These are phyloP conservation scores for Microcaecilia unicolor DNA, from an alignment of 2,797 vertebrate genomes.

Conservation along the genomic window DNA sequence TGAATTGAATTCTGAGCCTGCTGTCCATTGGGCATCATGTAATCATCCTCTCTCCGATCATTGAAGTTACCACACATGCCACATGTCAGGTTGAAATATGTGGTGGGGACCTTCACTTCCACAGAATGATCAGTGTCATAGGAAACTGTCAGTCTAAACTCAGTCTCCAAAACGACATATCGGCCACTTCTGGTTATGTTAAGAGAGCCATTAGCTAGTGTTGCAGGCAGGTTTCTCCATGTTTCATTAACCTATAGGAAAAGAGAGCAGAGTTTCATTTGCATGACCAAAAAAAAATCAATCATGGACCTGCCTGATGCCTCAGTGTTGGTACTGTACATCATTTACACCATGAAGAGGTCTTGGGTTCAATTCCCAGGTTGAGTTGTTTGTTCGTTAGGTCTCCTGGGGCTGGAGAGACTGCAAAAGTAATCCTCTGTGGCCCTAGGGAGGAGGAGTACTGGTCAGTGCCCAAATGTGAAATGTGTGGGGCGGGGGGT, in stretches of 20 bases:
- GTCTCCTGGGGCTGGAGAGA: too few species aligned
- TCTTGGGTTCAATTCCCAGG: too few species aligned
- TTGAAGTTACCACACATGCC: slow-evolving; percentile 70
- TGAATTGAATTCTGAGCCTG: slow-evolving; percentile 10
- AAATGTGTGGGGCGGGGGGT: too few species aligned
- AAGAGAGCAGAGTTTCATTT: neutral
- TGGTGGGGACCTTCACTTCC: slow-evolving; percentile 38
- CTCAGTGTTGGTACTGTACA: too few species aligned
- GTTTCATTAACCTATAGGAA: slow-evolving; percentile 57
- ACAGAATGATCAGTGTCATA: slow-evolving; percentile 45
- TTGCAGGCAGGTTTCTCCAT: slow-evolving; percentile 58
- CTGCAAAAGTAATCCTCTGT: too few species aligned
- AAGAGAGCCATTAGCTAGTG: slow-evolving; percentile 20
- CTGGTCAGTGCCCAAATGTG: too few species aligned
- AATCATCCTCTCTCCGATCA: slow-evolving; percentile 40
- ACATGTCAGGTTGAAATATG: slow-evolving; percentile 49
- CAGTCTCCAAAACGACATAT: slow-evolving; percentile 38
- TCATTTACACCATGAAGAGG: too few species aligned
- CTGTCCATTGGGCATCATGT: slow-evolving; percentile 26
- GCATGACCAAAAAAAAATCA: too few species aligned
- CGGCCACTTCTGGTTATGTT: slow-evolving; percentile 32
- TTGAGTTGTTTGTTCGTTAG: too few species aligned
- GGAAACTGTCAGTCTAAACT: slow-evolving; percentile 46
- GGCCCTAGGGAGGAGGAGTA: too few species aligned
- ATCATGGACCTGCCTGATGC: too few species aligned